These are phyloP conservation scores for Aplodontia rufa DNA, from an alignment of 2,113 vertebrate species.

Conservation along the genomic window DNA sequence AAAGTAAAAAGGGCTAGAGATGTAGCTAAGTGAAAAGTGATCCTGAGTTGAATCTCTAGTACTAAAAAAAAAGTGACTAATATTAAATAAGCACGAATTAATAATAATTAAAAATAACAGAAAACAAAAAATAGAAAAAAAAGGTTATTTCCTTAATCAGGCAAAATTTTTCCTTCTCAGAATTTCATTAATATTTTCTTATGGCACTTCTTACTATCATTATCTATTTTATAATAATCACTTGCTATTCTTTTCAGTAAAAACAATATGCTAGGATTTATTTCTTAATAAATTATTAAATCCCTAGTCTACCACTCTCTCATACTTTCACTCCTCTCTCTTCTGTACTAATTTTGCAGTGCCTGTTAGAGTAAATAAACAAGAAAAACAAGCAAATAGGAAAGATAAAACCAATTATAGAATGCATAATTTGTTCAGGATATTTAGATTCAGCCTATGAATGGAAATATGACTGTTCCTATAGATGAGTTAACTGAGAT, in stretches of 20 bases:
- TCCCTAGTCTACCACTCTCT: neutral
- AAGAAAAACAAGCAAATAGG: neutral
- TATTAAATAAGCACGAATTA: neutral
- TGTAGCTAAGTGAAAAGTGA: no score
- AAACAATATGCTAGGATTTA: neutral
- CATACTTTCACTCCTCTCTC: neutral
- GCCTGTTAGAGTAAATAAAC: neutral
- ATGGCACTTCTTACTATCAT: neutral
- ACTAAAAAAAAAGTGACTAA: neutral
- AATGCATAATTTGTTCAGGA: neutral
- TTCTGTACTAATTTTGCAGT: neutral
- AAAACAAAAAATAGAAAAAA: neutral
- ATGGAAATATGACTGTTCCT: neutral
- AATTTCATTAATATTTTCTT: conserved; percentile 15
- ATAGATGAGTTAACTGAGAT: neutral
- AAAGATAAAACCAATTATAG: neutral
- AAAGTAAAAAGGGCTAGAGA: no score
- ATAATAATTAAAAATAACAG: neutral
- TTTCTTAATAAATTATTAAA: neutral
- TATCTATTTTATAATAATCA: neutral
- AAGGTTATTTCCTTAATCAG: neutral
- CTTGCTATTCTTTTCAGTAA: conserved; percentile 22
- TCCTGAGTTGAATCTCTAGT: no score
- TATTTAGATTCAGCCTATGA: neutral
- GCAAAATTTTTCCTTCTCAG: neutral